Base-by-base conservation (phyloP, 1,140 invertebrate species). In the Nymphalis io region DNA sequence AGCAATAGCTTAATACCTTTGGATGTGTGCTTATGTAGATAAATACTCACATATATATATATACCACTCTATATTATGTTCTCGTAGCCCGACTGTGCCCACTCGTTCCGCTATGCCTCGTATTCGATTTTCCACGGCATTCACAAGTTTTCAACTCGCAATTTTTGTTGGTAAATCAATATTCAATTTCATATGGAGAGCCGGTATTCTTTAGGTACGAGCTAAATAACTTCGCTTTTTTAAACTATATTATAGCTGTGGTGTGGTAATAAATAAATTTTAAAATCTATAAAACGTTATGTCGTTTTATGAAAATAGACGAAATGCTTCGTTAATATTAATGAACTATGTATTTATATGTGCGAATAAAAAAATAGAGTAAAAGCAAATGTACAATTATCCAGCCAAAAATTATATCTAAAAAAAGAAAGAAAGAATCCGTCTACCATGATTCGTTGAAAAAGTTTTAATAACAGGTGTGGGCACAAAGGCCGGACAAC, bases 391-490 rank as follows among this genome's bases (percentile, higher is more conserved):
- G 8, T 51, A 11, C 46, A 51, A 20, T n/a, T 39, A 59, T 59
- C 16, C 46, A 51, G 51, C 23, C 51, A 55, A 55, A 63, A 70
- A 65, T 18, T 33, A 48, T 8, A 62, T 46, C 42, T 51, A 63
- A 64, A 55, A 63, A 63, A 70, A 46, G 59, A 61, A 33, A 33
- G 23, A 53, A 65, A 58, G 66, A 73, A 60, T 63, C 59, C 40
- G 65, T 61, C 55, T 57, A 46, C 39, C 53, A 66, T 60, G 64
- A 68, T 69, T 62, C 72, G 21, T 40, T 48, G 64, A 48, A 73
- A 76, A 72, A 81, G 80, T 80, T 82, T 82, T 80, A 82, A 82
- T 82, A 78, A 76, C 79, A 78, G 79, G 79, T 81, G 77, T 70
- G 66, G 58, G 55, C 64, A 82, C 79, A 82, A 82, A 82, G 78